Conservation (phyloP, 2,797 vertebrate genomes). For the Sandelia bainsii region DNA sequence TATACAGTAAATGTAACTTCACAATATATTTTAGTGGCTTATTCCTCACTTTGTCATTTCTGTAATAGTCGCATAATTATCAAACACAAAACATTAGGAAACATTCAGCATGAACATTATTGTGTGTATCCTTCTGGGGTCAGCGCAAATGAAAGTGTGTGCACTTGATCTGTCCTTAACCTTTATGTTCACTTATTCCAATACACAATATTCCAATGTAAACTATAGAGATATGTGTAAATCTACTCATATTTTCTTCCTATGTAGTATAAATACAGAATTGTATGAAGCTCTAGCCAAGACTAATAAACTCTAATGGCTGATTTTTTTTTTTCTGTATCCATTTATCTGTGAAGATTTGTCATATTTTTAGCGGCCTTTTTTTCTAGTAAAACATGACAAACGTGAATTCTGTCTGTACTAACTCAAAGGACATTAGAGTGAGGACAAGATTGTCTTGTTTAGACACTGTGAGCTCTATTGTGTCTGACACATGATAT, state of each 20-base stretch:
- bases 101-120: not conserved
- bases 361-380: not conserved
- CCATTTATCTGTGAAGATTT: slow-evolving; percentile 3
- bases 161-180: not conserved
- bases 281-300: no score
- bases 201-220: not conserved
- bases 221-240: not conserved
- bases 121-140: not conserved
- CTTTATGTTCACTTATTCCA: not conserved
- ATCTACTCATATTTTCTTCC: not conserved
- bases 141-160: not conserved
- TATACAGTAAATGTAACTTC: slow-evolving; percentile 57
- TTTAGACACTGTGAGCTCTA: slow-evolving; percentile 37
- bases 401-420: slow-evolving; percentile 12
- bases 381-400: slow-evolving; percentile 2
- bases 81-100: not conserved
- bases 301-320: no score
- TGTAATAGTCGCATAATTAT: not conserved
- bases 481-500: slow-evolving; percentile 41
- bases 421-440: slow-evolving; percentile 21
- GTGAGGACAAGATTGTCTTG: slow-evolving; percentile 20
- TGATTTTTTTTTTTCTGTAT: not conserved
- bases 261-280: not conserved
- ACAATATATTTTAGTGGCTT: slow-evolving; percentile 28
- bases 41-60: not conserved